These are phyloP conservation scores for Diarsia mendica DNA, from an alignment of 2,888 invertebrate species.

Conservation along the genomic window DNA sequence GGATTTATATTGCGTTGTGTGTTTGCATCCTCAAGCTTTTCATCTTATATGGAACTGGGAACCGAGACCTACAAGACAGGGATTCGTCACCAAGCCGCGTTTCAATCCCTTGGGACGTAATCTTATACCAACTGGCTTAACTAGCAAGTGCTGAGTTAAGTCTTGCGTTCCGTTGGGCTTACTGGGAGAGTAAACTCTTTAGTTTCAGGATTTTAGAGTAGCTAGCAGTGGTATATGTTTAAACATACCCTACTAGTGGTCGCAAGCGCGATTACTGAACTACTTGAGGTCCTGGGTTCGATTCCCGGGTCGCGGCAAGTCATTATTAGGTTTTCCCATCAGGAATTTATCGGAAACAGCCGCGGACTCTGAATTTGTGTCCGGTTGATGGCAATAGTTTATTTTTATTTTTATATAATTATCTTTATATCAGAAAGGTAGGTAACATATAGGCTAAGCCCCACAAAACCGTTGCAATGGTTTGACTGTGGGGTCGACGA, in stretches of 20 bases:
- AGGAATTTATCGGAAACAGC: no score
- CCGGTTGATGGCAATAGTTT: no score
- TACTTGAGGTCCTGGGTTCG: no score
- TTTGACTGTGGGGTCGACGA: no score
- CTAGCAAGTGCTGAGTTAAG: neutral
- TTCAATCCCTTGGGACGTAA: constrained; percentile 20
- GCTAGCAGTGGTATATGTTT: neutral
- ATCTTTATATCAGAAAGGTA: no score
- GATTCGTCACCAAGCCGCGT: constrained; percentile 3
- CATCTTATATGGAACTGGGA: constrained; percentile 12
- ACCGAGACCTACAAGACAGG: neutral
- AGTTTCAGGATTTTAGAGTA: neutral
- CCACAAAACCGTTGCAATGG: no score
- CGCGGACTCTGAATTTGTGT: no score
- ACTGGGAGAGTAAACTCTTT: neutral
- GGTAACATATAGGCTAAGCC: no score
- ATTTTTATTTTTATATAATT: no score
- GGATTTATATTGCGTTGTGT: neutral
- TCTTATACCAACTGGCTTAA: constrained; percentile 34
- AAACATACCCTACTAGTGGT: neutral
- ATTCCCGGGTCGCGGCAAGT: no score
- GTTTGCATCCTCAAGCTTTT: constrained; percentile 10
- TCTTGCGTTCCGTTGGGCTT: neutral
- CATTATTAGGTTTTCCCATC: no score
- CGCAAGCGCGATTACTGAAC: no score